Evolutionary conservation across 2,797 vertebrate species (phyloP).

Genomic region (Cynopterus sphinx): DNA sequence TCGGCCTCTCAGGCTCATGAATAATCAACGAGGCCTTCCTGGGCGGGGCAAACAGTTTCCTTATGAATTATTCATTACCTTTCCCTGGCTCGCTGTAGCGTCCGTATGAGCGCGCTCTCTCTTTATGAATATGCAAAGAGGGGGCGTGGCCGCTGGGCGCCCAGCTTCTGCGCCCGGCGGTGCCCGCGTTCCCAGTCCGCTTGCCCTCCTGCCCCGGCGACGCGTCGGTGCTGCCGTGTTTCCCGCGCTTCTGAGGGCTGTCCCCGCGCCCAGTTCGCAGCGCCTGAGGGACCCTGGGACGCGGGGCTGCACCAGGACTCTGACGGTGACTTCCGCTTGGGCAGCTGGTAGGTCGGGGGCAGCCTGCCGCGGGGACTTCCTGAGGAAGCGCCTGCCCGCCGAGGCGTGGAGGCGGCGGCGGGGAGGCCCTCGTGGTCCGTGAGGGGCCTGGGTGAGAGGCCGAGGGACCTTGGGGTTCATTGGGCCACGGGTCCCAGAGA

Average conservation of each 20-base stretch:
- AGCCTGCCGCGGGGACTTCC: constrained; percentile 87
- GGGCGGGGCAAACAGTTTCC: not conserved
- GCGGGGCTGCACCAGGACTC: not conserved
- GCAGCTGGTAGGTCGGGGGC: constrained; percentile 89
- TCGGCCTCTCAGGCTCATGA: not conserved
- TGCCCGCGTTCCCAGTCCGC: accelerated
- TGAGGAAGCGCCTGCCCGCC: constrained; percentile 86
- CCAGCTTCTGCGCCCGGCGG: accelerated
- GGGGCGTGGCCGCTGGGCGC: accelerated
- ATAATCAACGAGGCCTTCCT: not conserved
- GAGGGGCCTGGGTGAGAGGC: not conserved
- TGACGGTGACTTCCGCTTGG: constrained; percentile 84
- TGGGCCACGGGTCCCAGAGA: not conserved
- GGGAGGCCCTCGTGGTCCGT: not conserved
- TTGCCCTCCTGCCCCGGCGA: accelerated
- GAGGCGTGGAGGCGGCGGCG: constrained; percentile 80
- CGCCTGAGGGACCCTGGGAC: accelerated
- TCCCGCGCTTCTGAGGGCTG: not conserved
- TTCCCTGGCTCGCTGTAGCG: accelerated
- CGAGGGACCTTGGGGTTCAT: not conserved
- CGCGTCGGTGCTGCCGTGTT: accelerated
- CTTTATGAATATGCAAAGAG: constrained; percentile 62
- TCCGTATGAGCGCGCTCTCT: accelerated
- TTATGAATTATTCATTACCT: not conserved
- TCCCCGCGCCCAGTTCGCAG: too few relatives aligned